Evolutionary conservation across 2,797 vertebrate species (phyloP).

Genomic region (Melanotaenia boesemani): DNA sequence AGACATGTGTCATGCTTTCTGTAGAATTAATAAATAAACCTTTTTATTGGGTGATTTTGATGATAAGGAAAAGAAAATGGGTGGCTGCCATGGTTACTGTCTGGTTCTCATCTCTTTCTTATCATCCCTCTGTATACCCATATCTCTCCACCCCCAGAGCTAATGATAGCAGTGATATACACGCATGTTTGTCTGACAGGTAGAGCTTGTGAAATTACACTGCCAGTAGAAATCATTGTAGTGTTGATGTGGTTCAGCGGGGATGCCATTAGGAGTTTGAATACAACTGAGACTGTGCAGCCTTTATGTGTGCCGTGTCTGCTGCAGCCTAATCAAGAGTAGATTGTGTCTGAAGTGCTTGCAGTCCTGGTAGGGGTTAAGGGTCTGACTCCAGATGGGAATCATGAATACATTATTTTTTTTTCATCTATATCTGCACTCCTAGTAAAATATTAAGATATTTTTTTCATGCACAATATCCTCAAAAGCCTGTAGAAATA

Average conservation of each 20-base stretch:
- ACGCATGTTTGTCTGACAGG: constrained; percentile 49
- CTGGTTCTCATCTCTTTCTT: constrained; percentile 45
- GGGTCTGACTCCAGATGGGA: constrained; percentile 39
- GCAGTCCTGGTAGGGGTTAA: constrained; percentile 40
- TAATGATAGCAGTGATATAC: constrained; percentile 45
- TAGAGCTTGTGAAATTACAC: constrained; percentile 33
- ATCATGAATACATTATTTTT: constrained; percentile 28
- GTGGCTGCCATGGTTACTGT: constrained; percentile 75
- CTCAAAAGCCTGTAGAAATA: constrained; percentile 3
- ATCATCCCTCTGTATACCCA: constrained; percentile 28
- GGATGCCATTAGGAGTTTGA: constrained; percentile 42
- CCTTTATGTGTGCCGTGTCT: constrained; percentile 34
- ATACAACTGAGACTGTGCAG: constrained; percentile 36
- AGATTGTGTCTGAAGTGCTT: constrained; percentile 57
- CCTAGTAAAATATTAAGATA: constrained; percentile 6
- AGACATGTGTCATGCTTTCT: constrained; percentile 33
- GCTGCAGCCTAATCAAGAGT: constrained; percentile 56
- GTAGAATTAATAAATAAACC: constrained; percentile 45
- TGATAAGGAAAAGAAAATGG: not conserved
- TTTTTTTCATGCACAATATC: constrained; percentile 8
- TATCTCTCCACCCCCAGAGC: constrained; percentile 29
- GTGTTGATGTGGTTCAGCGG: constrained; percentile 30
- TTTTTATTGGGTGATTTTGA: constrained; percentile 37
- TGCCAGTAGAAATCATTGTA: constrained; percentile 21
- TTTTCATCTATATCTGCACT: constrained; percentile 29